Evolutionary conservation across 2,113 vertebrate species (phyloP).

Genomic region (Onychostruthus taczanowskii): DNA sequence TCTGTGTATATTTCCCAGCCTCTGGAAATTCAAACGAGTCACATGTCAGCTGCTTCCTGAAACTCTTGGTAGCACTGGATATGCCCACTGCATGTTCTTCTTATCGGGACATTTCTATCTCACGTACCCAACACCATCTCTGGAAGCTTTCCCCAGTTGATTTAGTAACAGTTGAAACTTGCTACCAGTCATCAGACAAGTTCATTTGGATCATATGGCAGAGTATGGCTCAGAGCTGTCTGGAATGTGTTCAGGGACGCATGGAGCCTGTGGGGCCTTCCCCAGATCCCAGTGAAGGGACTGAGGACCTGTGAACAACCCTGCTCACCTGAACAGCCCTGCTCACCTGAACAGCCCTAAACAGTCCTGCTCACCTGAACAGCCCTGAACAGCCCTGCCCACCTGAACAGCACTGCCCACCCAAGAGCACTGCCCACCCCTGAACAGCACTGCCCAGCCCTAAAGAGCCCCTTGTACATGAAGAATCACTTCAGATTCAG

Average conservation of each 20-base stretch:
- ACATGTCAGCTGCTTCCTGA: neutral
- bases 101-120: neutral
- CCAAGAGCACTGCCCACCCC: neutral
- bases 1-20: neutral
- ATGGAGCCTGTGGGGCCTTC: neutral
- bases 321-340: no score
- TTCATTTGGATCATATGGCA: neutral
- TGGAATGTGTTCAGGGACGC: fast-evolving
- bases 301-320: neutral
- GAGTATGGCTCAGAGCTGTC: neutral
- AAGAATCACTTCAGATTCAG: neutral
- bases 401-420: fast-evolving
- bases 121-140: neutral
- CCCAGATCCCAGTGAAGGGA: neutral
- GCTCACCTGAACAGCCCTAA: no score
- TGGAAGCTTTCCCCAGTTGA: neutral
- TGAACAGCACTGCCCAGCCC: fast-evolving
- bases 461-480: fast-evolving
- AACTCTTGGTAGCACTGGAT: neutral
- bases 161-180: constrained; percentile 17
- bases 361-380: neutral
- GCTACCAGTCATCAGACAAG: neutral
- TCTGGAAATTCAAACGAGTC: neutral
- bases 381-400: neutral
- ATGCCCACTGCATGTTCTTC: neutral